Base-by-base conservation (phyloP, 1,140 invertebrate species). In the Pogonomyrmex californicus region DNA sequence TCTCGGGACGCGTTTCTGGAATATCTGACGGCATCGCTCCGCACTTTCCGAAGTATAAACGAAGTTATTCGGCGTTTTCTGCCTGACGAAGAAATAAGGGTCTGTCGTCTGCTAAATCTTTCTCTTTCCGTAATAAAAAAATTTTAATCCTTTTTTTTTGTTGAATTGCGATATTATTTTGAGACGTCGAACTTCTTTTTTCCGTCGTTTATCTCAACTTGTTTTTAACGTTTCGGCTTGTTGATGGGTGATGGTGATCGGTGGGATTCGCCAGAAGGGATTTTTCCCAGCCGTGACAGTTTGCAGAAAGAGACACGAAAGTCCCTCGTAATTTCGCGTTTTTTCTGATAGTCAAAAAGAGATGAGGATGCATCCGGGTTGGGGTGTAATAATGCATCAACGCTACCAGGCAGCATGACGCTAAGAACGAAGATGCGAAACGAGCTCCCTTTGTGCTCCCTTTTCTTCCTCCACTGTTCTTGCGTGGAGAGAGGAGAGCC, bases 261-360 rank as follows among this genome's bases (percentile, higher is more conserved):
- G 12, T 9, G 10, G 17, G 23, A 23, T 51, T 23, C 7, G 7
- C 33, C 33, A 6, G 6, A 30, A 54, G 23, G 12, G 23, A 38
- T 36, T 12, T 47, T 36, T 49, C 17, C 56, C 12, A 30, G 30
- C 4, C 10, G 14, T 10, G 6, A 38, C n/a, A 30, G 12, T 68
- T 82, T 12, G 9, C 68, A 14, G 30, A 12, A 44, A 70, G 65
- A 82, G n/a, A 73, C n/a, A 41, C 44, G 41, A 68, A 75, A 41
- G 30, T 23, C 5, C 1, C 41, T 17, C 14, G 54, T 83, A 83
- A 83, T 83, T 83, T 60, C 68, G 36, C 54, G 56, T 75, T 75
- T 75, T 41, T 83, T 83, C 54, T 73, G 30, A n/a, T 12, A 83
- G 68, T 75, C 68, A 75, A 73, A 75, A 83, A 75, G 44, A 75